Evolutionary conservation across 1,140 invertebrate genomes (phyloP).

Genomic region (Lordiphosa clarofinis): DNA sequence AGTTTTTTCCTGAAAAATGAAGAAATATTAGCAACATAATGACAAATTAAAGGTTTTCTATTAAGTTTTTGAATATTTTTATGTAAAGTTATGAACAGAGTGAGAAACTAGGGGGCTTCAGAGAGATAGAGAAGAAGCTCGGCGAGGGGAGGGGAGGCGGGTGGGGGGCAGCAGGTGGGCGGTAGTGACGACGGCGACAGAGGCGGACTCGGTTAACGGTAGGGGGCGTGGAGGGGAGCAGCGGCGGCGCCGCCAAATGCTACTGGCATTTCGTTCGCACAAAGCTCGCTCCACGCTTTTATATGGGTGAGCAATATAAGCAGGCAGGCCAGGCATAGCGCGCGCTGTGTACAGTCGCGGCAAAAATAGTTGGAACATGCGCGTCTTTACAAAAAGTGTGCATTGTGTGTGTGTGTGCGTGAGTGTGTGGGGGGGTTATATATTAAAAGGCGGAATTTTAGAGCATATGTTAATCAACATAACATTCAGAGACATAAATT

Average conservation of each 20-base stretch:
- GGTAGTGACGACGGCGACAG: constrained; percentile 27
- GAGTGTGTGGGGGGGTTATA: too few relatives aligned
- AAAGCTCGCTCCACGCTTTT: constrained; percentile 72
- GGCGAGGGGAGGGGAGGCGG: neutral
- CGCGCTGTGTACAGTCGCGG: constrained; percentile 61
- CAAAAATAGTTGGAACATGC: constrained; percentile 69
- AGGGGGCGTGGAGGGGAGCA: constrained; percentile 12
- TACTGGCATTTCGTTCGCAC: constrained; percentile 74
- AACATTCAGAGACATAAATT: too few relatives aligned
- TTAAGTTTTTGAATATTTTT: constrained; percentile 8
- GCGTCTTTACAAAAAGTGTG: constrained; percentile 21
- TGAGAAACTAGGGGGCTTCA: neutral
- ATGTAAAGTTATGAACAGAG: constrained; percentile 25
- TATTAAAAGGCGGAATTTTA: too few relatives aligned
- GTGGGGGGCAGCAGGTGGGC: constrained; percentile 5
- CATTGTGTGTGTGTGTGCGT: too few relatives aligned
- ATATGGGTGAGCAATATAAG: constrained; percentile 54
- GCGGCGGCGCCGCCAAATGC: constrained; percentile 63
- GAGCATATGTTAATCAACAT: too few relatives aligned
- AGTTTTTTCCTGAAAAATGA: neutral
- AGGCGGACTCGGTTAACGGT: constrained; percentile 13
- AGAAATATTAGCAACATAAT: neutral
- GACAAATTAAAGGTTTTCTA: constrained; percentile 20
- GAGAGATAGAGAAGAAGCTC: constrained; percentile 3
- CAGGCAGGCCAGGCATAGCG: constrained; percentile 19